Evolutionary conservation across 2,797 vertebrate genomes (phyloP).

Genomic region (Pristis pectinata): DNA sequence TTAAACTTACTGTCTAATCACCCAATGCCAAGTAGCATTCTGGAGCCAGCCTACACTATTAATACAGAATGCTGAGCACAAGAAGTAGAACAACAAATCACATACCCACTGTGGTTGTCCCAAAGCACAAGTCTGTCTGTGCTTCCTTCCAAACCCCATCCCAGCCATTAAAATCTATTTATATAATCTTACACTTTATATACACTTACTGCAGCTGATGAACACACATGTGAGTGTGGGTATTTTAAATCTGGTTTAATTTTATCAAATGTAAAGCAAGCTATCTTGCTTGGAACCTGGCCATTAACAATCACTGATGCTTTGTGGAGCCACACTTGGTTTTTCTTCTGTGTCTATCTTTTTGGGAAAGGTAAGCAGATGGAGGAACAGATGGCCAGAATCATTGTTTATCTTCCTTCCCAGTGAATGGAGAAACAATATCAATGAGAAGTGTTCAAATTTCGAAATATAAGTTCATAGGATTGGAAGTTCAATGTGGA

Average conservation of each 20-base stretch:
- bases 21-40: not conserved
- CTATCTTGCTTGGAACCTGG: not conserved
- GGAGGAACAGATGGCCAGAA: constrained; percentile 4
- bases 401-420: not conserved
- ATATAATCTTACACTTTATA: not conserved
- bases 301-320: not conserved
- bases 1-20: not conserved
- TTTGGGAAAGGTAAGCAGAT: constrained; percentile 11
- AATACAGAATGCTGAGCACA: too few relatives aligned
- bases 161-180: not conserved
- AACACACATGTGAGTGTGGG: not conserved
- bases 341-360: not conserved
- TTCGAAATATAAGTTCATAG: not conserved
- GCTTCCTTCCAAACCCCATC: too few relatives aligned
- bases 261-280: not conserved
- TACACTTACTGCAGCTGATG: not conserved
- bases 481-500: not conserved
- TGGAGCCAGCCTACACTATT: not conserved
- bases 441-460: not conserved
- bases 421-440: not conserved
- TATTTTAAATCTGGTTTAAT: not conserved
- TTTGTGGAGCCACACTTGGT: not conserved
- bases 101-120: not conserved
- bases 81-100: not conserved
- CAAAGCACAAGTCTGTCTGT: not conserved